These are phyloP conservation scores for Leucophenga montana DNA, from an alignment of 2,888 invertebrate species.

Conservation along the genomic window DNA sequence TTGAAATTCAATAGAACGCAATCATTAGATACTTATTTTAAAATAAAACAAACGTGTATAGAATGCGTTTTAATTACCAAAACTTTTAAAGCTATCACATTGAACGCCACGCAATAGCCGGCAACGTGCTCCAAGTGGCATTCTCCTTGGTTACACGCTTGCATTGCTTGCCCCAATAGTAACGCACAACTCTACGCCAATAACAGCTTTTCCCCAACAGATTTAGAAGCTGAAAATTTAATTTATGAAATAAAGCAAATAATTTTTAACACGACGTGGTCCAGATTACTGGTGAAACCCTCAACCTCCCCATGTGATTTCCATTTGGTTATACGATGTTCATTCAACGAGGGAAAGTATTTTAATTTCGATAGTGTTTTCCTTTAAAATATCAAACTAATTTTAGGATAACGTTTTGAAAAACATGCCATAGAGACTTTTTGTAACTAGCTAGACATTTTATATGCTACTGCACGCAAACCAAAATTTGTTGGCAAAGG, in stretches of 20 bases:
- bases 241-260: neutral
- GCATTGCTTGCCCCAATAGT: conserved; percentile 79
- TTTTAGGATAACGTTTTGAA: too few relatives aligned
- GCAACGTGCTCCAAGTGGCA: conserved; percentile 79
- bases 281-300: too few relatives aligned
- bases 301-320: too few relatives aligned
- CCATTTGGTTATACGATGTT: too few relatives aligned
- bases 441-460: too few relatives aligned
- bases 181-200: conserved; percentile 86
- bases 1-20: conserved; percentile 46
- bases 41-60: neutral
- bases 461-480: too few relatives aligned
- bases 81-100: conserved; percentile 80
- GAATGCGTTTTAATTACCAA: conserved; percentile 69
- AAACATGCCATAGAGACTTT: too few relatives aligned
- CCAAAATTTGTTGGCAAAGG: too few relatives aligned
- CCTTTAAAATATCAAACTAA: too few relatives aligned
- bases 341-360: too few relatives aligned
- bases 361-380: too few relatives aligned
- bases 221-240: conserved; percentile 76
- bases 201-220: conserved; percentile 78
- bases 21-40: neutral
- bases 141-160: conserved; percentile 75
- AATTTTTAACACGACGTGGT: too few relatives aligned
- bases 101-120: conserved; percentile 82